Percentiles rank a stretch among this genome's conserved stretches.
These are phyloP conservation scores for Matsumurasca onukii DNA, from an alignment of 1,140 invertebrate species.

Conservation along the genomic window DNA sequence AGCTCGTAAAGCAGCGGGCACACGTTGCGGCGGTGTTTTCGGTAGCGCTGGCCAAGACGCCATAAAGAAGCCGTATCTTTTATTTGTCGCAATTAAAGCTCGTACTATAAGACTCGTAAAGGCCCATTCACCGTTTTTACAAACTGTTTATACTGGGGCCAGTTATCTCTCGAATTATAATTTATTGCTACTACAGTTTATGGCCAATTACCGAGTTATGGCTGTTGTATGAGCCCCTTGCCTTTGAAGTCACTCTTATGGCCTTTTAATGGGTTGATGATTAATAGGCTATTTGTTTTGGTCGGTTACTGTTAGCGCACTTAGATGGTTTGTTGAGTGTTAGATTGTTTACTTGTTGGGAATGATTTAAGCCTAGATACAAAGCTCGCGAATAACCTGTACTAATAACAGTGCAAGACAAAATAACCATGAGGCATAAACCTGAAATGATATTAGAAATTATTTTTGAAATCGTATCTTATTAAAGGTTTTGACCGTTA, in stretches of 20 bases:
- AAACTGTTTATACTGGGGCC: constrained; percentile 8
- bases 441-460: no score
- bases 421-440: no score
- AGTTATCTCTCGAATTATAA: constrained; percentile 24
- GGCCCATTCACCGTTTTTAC: constrained; percentile 19
- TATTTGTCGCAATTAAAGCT: constrained; percentile 18
- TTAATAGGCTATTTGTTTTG: neutral
- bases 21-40: constrained; percentile 12
- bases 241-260: constrained; percentile 7
- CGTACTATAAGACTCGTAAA: neutral
- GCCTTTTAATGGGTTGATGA: neutral
- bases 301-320: no score
- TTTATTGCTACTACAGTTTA: constrained; percentile 20
- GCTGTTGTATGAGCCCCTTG: neutral
- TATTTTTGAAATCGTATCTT: no score
- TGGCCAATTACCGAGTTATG: constrained; percentile 16
- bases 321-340: no score
- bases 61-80: constrained; percentile 20
- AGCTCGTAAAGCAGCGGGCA: neutral
- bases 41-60: constrained; percentile 4
- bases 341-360: no score
- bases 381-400: no score
- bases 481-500: no score
- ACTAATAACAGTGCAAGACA: no score
- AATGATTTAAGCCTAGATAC: no score